phyloP scores from a whole-genome alignment of 2,113 vertebrate species.

The Oryctolagus cuniculus region mOryCun1.1 NC_091433.1:179379001-179379500 shows the following conservation, averaged over 20 bases:
- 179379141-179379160: background rate
- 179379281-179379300: fast-evolving
- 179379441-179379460: background rate
- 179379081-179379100: background rate
- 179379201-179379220: background rate
- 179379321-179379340: background rate
- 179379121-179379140: background rate
- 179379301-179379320: background rate
- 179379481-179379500: background rate
- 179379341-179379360: background rate
- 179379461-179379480: background rate
- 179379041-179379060: constrained; percentile 34
- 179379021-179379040: background rate
- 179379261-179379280: background rate
- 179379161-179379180: background rate
- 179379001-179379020: background rate
- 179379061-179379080: constrained; percentile 13
- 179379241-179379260: background rate
- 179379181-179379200: background rate
- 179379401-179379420: background rate
- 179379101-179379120: background rate
- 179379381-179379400: background rate
- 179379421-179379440: background rate
- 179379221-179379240: background rate
- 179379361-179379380: background rate